phyloP scores from a whole-genome alignment of 2,113 vertebrate species.

The Erinaceus europaeus region DNA sequence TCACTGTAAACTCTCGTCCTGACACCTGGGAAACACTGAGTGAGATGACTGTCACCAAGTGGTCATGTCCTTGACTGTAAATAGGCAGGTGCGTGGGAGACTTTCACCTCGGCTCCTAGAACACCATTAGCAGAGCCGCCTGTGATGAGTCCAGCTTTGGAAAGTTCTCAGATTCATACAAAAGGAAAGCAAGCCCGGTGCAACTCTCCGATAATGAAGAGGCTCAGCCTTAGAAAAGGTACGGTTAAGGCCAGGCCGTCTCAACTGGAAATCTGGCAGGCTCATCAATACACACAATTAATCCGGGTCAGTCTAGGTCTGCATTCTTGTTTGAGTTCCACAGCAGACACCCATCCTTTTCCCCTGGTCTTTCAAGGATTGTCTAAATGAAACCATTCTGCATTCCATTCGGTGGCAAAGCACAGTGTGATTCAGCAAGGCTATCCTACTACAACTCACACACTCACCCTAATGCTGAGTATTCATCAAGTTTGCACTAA shows the following conservation, averaged over 20 bases:
- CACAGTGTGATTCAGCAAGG: conserved; percentile 54
- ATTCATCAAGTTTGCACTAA: conserved; percentile 40
- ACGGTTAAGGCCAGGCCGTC: neutral
- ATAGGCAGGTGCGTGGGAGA: rapidly evolving
- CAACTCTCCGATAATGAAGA: conserved; percentile 7
- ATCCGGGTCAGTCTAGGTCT: neutral
- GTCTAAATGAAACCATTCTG: conserved; percentile 1
- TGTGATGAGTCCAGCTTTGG: neutral
- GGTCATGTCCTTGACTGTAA: rapidly evolving
- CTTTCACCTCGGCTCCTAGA: neutral
- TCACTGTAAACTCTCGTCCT: neutral
- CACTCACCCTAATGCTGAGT: neutral
- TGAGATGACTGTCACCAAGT: neutral
- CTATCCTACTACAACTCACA: conserved; percentile 24
- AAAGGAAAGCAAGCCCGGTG: neutral
- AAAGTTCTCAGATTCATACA: neutral
- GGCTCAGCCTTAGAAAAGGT: conserved; percentile 9
- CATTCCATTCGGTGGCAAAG: neutral
- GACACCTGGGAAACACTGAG: neutral
- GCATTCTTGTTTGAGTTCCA: neutral
- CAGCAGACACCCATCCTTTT: neutral
- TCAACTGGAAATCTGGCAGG: neutral
- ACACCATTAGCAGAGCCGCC: neutral
- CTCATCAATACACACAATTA: neutral
- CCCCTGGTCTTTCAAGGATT: neutral